A percentile compares a stretch with the other conserved stretches of the same genome.
phyloP scores from a whole-genome alignment of 2,888 invertebrate species.

The Cryptus armator region DNA sequence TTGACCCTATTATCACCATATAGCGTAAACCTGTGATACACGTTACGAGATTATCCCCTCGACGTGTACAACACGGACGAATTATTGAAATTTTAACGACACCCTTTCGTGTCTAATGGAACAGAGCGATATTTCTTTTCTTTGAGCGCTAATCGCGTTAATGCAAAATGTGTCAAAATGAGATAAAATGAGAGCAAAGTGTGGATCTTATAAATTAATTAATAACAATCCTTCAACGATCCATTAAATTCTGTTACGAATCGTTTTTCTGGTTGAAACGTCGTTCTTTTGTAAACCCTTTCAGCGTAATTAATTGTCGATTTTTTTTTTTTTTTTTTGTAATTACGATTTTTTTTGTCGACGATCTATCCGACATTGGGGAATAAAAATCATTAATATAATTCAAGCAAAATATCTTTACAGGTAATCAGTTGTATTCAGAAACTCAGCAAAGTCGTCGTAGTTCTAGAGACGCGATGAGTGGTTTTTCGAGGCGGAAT shows the following conservation, averaged over 20 bases:
- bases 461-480: not conserved
- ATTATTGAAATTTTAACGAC: slow-evolving; percentile 32
- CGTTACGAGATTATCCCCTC: slow-evolving; percentile 43
- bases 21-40: slow-evolving; percentile 38
- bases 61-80: slow-evolving; percentile 29
- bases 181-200: no score
- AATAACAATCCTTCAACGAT: no score
- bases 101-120: not conserved
- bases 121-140: not conserved
- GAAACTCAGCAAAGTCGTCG: not conserved
- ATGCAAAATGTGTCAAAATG: not conserved
- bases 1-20: slow-evolving; percentile 81
- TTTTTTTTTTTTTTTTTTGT: no score
- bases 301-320: no score
- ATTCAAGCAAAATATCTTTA: not conserved
- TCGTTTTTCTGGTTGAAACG: no score
- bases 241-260: no score
- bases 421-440: not conserved
- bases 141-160: not conserved
- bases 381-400: no score
- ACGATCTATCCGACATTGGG: no score
- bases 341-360: no score
- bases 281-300: no score
- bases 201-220: no score
- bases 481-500: not conserved